phyloP scores from a whole-genome alignment of 2,888 invertebrate genomes.

The Sarcophaga variegata region DNA sequence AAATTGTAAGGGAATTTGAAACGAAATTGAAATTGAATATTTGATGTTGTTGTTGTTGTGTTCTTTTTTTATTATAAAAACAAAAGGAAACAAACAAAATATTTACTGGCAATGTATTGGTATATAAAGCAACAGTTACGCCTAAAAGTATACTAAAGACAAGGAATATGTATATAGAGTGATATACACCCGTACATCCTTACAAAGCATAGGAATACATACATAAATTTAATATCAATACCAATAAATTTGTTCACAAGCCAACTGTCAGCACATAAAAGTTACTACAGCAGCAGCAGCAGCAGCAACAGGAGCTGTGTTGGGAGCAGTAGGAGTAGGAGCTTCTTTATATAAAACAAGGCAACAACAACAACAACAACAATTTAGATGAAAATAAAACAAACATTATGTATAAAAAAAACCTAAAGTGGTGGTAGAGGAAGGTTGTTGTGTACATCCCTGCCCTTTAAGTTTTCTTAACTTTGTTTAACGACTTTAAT shows the following conservation, averaged over 20 bases:
- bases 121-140: constrained; percentile 66
- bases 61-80: neutral
- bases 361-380: constrained; percentile 6
- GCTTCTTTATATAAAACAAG: constrained; percentile 7
- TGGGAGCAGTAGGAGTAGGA: neutral
- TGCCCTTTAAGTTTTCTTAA: neutral
- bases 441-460: neutral
- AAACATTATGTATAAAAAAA: neutral
- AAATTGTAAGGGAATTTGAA: neutral
- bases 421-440: neutral
- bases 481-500: constrained; percentile 42
- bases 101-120: constrained; percentile 5
- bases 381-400: constrained; percentile 16
- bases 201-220: constrained; percentile 11
- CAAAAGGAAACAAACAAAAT: neutral
- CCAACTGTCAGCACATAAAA: constrained; percentile 68
- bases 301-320: neutral
- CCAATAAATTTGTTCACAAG: constrained; percentile 67
- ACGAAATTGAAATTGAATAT: neutral
- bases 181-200: constrained; percentile 1
- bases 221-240: constrained; percentile 68
- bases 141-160: constrained; percentile 56
- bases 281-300: constrained; percentile 16
- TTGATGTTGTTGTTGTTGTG: constrained; percentile 1
- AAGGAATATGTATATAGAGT: neutral